Conservation (phyloP, 1,140 invertebrate genomes). For the Alviniconcha marisindica region DNA sequence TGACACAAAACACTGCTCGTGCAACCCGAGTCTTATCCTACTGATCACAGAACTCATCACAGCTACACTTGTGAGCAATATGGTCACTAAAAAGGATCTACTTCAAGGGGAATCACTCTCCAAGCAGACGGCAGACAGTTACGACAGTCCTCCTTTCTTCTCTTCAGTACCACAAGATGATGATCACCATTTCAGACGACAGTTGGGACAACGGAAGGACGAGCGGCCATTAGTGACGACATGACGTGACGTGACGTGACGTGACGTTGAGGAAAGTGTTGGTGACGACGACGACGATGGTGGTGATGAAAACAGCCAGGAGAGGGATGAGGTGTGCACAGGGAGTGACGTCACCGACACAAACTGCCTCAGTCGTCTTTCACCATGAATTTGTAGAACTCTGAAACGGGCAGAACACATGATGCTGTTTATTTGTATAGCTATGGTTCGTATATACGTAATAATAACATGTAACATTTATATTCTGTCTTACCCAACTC, state of each 20-base stretch:
- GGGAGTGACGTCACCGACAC: not conserved
- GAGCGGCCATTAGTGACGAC: conserved; percentile 5
- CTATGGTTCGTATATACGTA: too few relatives aligned
- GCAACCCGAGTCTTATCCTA: too few relatives aligned
- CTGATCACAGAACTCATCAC: too few relatives aligned
- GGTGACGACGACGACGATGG: conserved; percentile 19
- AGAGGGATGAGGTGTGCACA: conserved; percentile 1
- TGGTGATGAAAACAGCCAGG: conserved; percentile 3
- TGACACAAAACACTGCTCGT: too few relatives aligned
- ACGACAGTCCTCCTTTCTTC: not conserved
- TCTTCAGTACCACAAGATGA: not conserved
- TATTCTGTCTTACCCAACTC: too few relatives aligned
- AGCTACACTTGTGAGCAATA: too few relatives aligned
- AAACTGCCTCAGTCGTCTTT: conserved; percentile 31
- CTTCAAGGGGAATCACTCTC: conserved; percentile 18
- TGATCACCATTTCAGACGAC: too few relatives aligned
- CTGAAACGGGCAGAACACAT: conserved; percentile 23
- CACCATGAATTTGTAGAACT: conserved; percentile 38
- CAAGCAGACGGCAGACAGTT: not conserved
- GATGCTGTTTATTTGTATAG: too few relatives aligned
- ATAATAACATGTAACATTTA: too few relatives aligned
- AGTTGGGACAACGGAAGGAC: not conserved
- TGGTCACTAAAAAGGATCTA: too few relatives aligned
- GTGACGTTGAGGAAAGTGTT: not conserved
- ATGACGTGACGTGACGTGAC: not conserved